Evolutionary conservation across 2,888 invertebrate species (phyloP).

Genomic region (Tipula vernalis): DNA sequence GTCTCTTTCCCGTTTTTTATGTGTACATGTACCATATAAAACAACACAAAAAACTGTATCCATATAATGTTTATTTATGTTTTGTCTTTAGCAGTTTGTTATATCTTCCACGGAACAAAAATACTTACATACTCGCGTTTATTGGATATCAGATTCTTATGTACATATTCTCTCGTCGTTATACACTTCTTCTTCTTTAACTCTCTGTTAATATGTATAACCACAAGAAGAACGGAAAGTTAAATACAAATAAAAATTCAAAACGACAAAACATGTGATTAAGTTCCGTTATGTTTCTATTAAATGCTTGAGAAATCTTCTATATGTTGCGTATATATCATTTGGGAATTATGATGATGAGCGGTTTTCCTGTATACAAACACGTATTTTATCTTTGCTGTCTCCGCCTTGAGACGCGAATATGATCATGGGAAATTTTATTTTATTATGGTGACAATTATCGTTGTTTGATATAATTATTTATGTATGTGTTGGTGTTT

Average conservation of each 20-base stretch:
- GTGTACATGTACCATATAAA: neutral
- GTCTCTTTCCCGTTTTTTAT: neutral
- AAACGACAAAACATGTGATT: neutral
- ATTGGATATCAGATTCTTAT: neutral
- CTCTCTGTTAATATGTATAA: neutral
- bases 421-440: neutral
- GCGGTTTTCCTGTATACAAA: neutral
- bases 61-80: constrained; percentile 4
- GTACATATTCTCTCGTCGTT: neutral
- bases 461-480: neutral
- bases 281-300: neutral
- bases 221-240: constrained; percentile 4
- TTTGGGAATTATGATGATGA: neutral
- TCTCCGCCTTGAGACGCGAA: neutral
- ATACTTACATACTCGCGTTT: neutral
- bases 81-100: neutral
- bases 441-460: neutral
- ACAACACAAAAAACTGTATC: neutral
- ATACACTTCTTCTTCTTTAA: neutral
- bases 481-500: no score
- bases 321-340: neutral
- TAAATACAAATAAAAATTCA: neutral
- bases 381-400: neutral
- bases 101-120: neutral
- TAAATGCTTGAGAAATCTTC: neutral